Evolutionary conservation across 2,888 invertebrate genomes (phyloP), one percentile per base, ranked within the genome.

Genomic region (Drosophila tripunctata): DNA sequence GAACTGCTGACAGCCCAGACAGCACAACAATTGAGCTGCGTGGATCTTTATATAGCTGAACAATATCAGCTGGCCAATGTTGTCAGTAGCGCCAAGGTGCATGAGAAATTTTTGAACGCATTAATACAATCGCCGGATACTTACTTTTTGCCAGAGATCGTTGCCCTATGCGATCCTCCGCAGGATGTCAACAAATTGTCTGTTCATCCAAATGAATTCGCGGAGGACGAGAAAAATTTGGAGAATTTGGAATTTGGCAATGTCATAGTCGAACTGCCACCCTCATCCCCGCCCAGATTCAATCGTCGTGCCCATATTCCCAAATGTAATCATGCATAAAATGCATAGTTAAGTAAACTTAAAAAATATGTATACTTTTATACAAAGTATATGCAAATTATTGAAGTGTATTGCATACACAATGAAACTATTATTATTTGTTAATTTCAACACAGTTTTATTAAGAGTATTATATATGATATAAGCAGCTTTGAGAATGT

Each of bases 221-320:
- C n/a, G n/a, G 8, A 7, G 10, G 8, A 15, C 14, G 54, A 36
- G 0, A 0, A 40, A 3, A 56, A 2, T 6, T 8, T 65, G 14
- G 63, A 64, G n/a, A n/a, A 63, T 19, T 30, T 64, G 35, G 33
- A 14, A 7, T 45, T 67, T 22, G 55, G 35, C 15, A 68, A 36
- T 10, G 63, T 62, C 1, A 27, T 61, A 31, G 5, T 67, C 0
- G 66, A 67, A 0, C 12, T 65, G 12, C 45, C 36, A 2, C 71
- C 75, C 1, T 63, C 82, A 6, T 87, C 81, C 0, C 87, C 87
- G 7, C 87, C 78, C 2, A 64, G 63, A n/a, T n/a, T 14, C 0
- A 36, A 4, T 24, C 51, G 14, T 8, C 87, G 78, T 21, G 8
- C 31, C 2, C 67, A 41, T 10, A 4, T 27, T 3, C 63, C 75